Base-by-base conservation (phyloP, 30 jellyfish, hydroid and myxozoan species). In the Aurelia aurita region DNA sequence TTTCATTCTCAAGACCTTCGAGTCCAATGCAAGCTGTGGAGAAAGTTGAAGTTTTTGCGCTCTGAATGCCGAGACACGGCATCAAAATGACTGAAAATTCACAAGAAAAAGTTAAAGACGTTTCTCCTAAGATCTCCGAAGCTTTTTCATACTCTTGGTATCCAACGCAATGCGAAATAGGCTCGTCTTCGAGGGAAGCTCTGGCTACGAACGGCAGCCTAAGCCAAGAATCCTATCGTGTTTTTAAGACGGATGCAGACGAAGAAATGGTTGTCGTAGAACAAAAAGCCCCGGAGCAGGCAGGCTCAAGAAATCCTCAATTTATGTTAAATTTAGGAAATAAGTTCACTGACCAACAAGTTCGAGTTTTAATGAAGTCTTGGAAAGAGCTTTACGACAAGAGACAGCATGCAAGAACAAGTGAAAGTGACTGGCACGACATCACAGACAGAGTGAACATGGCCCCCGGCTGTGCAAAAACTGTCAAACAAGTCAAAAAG, bases 401-500 rank as follows among this genome's bases (percentile, higher is more conserved):
- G 61, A 58, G 83, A 25, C 80, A 58, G 39, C 81, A 69, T 34
- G 35, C 69, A 9, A 85, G 86, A 34, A 83, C 87, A 12, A 19
- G 87, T 62, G 87, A 83, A 27, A 67, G 71, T 22, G 93, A 83
- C 77, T 83, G 93, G 93, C 93, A 74, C 44, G 87, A 83, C 35
- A 83, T 83, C 22, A 83, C 93, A 59, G 84, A 83, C 74, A 57
- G 34, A 45, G 93, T 83, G 1, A 83, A 83, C 75, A 83, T 83
- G 93, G 93, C 86, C 63, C 93, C 93, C 26, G 93, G 93, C 55
- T 68, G 72, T 59, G 83, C 83, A 64, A 83, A 83, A 83, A 83
- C 93, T 11, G 69, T 83, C 54, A 83, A 83, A 32, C 93, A 83
- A 71, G 93, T 83, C 80, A 83, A 83, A 47, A 83, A 83, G 74